Evolutionary conservation across 2,113 vertebrate genomes (phyloP).

Genomic region (Malurus melanocephalus): DNA sequence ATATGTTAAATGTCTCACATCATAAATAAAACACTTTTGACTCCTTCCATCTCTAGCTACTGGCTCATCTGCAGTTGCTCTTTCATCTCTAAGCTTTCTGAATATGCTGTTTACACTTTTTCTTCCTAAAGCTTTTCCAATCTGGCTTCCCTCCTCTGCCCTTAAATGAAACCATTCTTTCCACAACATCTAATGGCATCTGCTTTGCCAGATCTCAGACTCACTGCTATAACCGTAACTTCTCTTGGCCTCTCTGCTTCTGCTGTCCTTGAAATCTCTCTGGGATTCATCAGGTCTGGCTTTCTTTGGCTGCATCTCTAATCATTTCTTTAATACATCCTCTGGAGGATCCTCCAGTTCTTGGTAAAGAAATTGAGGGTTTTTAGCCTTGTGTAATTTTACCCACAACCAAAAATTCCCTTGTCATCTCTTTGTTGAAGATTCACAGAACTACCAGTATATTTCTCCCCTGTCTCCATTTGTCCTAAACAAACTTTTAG

Average conservation of each 20-base stretch:
- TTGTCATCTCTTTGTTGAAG: neutral
- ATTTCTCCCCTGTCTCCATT: neutral
- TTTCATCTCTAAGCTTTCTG: conserved; percentile 44
- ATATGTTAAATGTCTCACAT: conserved; percentile 52
- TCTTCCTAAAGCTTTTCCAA: conserved; percentile 51
- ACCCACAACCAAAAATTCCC: neutral
- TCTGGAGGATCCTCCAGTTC: neutral
- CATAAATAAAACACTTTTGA: conserved; percentile 47
- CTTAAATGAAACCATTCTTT: conserved; percentile 62
- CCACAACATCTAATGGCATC: conserved; percentile 44
- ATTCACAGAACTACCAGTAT: neutral
- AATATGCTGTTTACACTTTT: conserved; percentile 60
- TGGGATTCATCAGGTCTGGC: neutral
- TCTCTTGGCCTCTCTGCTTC: conserved; percentile 4
- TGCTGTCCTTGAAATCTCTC: conserved; percentile 21
- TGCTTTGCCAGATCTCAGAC: conserved; percentile 42
- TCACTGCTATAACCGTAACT: conserved; percentile 34
- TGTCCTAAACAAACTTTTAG: neutral
- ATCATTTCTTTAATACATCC: conserved; percentile 3
- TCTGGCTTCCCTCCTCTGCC: conserved; percentile 41
- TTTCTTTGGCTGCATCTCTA: conserved; percentile 5
- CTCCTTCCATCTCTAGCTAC: conserved; percentile 39
- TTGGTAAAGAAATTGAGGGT: neutral
- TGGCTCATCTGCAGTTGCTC: conserved; percentile 16
- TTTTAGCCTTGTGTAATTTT: neutral